Conservation (phyloP, 2,888 invertebrate genomes). For the Dastarcus helophoroides region DNA sequence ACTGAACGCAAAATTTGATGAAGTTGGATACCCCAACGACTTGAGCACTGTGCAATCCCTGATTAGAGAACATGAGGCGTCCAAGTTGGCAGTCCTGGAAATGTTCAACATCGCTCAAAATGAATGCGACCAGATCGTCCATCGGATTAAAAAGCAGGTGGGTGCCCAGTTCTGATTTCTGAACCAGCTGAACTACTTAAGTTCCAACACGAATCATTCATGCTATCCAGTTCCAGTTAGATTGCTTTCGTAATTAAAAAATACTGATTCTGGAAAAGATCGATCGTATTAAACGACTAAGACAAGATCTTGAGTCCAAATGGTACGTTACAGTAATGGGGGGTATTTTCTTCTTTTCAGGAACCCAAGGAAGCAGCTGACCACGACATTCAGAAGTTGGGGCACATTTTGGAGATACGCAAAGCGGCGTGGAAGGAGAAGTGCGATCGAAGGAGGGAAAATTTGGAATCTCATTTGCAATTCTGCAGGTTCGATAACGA, state of each 20-base stretch:
- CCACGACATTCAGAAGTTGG: slow-evolving; percentile 57
- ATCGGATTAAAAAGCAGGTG: slow-evolving; percentile 53
- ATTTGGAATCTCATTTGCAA: slow-evolving; percentile 51
- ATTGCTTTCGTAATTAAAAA: too few relatives aligned
- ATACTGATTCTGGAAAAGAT: too few relatives aligned
- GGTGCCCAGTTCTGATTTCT: too few relatives aligned
- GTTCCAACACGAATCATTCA: too few relatives aligned
- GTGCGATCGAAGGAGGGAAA: slow-evolving; percentile 47
- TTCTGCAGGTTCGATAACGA: slow-evolving; percentile 57
- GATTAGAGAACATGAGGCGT: slow-evolving; percentile 52
- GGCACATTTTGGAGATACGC: slow-evolving; percentile 48
- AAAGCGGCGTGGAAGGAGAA: slow-evolving; percentile 52
- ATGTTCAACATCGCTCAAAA: slow-evolving; percentile 52
- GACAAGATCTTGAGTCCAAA: too few relatives aligned
- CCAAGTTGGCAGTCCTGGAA: slow-evolving; percentile 52
- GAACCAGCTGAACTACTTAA: too few relatives aligned
- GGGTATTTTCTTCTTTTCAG: slow-evolving; percentile 19
- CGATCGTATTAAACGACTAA: too few relatives aligned
- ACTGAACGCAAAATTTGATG: slow-evolving; percentile 39
- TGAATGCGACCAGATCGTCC: slow-evolving; percentile 57
- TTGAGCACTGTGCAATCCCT: slow-evolving; percentile 43
- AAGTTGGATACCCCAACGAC: slow-evolving; percentile 35
- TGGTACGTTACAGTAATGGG: neutral
- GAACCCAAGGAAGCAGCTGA: slow-evolving; percentile 56
- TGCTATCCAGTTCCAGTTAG: too few relatives aligned